phyloP scores from a whole-genome alignment of 2,888 invertebrate species.

The Helicoverpa assulta region DNA sequence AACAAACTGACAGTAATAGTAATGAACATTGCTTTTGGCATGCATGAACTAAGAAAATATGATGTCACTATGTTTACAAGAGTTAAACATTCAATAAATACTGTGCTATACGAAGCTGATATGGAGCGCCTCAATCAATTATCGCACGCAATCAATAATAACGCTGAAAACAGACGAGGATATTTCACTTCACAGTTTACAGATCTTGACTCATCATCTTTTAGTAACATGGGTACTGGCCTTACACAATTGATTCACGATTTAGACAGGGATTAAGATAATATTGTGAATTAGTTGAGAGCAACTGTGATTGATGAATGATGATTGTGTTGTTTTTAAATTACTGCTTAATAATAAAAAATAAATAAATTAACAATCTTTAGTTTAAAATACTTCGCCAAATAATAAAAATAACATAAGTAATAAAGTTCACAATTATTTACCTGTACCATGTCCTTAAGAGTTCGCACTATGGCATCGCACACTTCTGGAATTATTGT shows the following conservation, averaged over 20 bases:
- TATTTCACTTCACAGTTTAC: slow-evolving; percentile 40
- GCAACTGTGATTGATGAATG: no score
- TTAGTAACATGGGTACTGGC: slow-evolving; percentile 34
- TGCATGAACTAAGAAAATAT: slow-evolving; percentile 52
- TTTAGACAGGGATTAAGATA: slow-evolving; percentile 37
- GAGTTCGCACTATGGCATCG: slow-evolving; percentile 35
- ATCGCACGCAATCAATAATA: slow-evolving; percentile 30
- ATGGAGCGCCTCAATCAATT: slow-evolving; percentile 36
- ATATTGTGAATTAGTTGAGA: slow-evolving; percentile 18
- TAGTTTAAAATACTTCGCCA: slow-evolving; percentile 25
- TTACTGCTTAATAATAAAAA: slow-evolving; percentile 20
- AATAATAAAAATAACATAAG: slow-evolving; percentile 40
- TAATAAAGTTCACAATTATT: slow-evolving; percentile 29
- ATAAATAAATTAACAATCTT: slow-evolving; percentile 12
- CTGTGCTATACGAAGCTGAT: slow-evolving; percentile 46
- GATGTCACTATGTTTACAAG: slow-evolving; percentile 37
- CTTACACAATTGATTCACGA: slow-evolving; percentile 42
- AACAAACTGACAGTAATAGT: slow-evolving; percentile 46
- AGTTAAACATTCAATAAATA: slow-evolving; percentile 51
- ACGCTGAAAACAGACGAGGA: slow-evolving; percentile 38
- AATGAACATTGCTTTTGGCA: slow-evolving; percentile 48
- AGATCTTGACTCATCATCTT: slow-evolving; percentile 39
- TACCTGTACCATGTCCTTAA: slow-evolving; percentile 44
- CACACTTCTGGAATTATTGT: slow-evolving; percentile 38
- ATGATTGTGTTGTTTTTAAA: no score